phyloP scores from a whole-genome alignment of 2,797 vertebrate genomes.

The Eidolon dupreanum region DNA sequence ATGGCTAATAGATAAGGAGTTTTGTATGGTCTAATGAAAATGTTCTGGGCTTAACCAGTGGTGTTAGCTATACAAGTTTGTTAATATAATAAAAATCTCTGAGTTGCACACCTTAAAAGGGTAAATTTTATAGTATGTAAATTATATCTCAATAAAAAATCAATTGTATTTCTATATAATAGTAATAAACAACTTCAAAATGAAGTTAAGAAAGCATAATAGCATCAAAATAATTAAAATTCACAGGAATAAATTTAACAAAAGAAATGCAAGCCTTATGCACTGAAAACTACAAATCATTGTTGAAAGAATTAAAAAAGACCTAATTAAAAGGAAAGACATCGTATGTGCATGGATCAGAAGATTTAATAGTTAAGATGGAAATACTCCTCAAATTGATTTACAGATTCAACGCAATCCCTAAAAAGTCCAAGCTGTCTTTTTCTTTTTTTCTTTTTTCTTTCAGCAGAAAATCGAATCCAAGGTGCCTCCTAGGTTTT shows the following conservation, averaged over 20 bases:
- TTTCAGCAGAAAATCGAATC: background rate
- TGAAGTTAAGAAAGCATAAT: background rate
- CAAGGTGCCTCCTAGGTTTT: background rate
- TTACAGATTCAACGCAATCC: background rate
- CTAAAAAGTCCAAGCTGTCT: background rate
- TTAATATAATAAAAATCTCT: background rate
- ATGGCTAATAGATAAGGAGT: background rate
- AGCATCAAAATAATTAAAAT: background rate
- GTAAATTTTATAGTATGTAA: background rate
- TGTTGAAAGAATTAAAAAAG: background rate
- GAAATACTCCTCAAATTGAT: background rate
- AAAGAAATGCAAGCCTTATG: background rate
- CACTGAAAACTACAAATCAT: background rate
- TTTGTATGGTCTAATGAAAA: background rate
- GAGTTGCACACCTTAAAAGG: background rate
- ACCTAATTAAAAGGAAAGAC: background rate
- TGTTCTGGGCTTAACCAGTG: background rate
- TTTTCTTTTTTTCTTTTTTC: background rate
- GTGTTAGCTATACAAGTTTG: background rate
- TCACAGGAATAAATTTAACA: conserved; percentile 7
- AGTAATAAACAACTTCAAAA: background rate
- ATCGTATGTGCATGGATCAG: background rate
- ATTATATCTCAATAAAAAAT: background rate
- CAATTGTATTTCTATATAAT: background rate
- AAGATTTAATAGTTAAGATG: background rate